phyloP scores from a whole-genome alignment of 2,888 invertebrate species.

The Polylopha cassiicola region DNA sequence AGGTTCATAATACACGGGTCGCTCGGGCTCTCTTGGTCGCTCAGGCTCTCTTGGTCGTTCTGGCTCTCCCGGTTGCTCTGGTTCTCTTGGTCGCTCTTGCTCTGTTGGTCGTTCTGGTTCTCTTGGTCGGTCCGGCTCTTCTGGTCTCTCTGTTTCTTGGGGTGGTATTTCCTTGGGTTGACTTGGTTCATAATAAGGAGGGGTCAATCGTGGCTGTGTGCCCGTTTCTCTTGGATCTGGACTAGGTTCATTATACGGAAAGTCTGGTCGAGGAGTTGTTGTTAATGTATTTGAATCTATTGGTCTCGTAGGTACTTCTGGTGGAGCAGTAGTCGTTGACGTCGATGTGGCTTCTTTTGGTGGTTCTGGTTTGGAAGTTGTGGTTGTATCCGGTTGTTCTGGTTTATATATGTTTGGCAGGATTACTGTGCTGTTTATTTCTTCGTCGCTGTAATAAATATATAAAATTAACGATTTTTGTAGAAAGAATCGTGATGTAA shows the following conservation, averaged over 20 bases:
- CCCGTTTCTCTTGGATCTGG: too few species aligned
- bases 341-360: conserved; percentile 24
- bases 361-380: conserved; percentile 22
- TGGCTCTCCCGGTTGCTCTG: conserved; percentile 7
- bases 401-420: conserved; percentile 22
- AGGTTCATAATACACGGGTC: conserved; percentile 4
- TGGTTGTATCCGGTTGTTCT: conserved; percentile 14
- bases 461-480: neutral
- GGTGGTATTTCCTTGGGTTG: neutral
- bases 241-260: too few species aligned
- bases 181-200: conserved; percentile 10
- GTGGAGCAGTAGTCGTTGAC: too few species aligned
- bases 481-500: too few species aligned
- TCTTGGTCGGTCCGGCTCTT: conserved; percentile 12
- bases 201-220: too few species aligned
- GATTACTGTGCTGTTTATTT: conserved; percentile 25
- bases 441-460: conserved; percentile 47
- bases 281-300: conserved; percentile 19
- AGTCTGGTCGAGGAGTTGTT: conserved; percentile 20
- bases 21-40: too few species aligned
- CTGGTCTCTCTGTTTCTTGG: too few species aligned
- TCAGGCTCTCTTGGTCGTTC: neutral
- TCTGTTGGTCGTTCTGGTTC: conserved; percentile 19
- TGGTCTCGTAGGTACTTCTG: conserved; percentile 17
- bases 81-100: conserved; percentile 17